Base-by-base conservation (phyloP, 2,888 invertebrate genomes). In the Zygaena filipendulae region DNA sequence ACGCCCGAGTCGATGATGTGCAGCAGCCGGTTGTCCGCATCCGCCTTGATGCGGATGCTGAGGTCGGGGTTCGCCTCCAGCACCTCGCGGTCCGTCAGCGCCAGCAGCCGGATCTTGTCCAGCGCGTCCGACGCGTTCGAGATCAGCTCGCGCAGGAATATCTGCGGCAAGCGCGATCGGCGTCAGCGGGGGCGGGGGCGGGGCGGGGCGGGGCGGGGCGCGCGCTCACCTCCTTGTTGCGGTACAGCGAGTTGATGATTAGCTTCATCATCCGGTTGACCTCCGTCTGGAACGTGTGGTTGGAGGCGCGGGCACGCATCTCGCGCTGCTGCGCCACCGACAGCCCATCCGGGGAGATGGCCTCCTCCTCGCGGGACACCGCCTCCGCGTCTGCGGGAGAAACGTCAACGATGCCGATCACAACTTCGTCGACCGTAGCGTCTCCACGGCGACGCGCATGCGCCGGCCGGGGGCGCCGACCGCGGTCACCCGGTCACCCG, bases 191-290 rank as follows among this genome's bases (percentile, higher is more conserved):
- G 6, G 13, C n/a, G n/a, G n/a, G n/a, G n/a, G n/a, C n/a, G n/a
- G n/a, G n/a, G n/a, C n/a, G n/a, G n/a, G n/a, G n/a, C n/a, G 6
- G 6, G 22, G 11, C 3, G 11, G 8, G 12, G 13, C 5, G 16
- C 13, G 18, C 12, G 42, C 55, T 45, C 55, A 90, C 91, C 83
- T 99, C 99, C 79, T 99, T 99, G 72, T 99, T 99, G 50, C 96
- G 87, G 77, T 99, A 99, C 5, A 99, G 82, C 5, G 99, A 99
- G 81, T 99, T 99, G 63, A 99, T 99, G 70, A 99, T 99, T 34
- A 99, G 86, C 72, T 99, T 99, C 99, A 99, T 99, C 97, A 99
- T 97, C 33, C 98, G 91, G 79, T 97, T 97, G 21, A 99, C 99
- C 81, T 99, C 99, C 1, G 99, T 97, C 81, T 99, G 95, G 83